Conservation (phyloP, 2,888 invertebrate genomes). For the Sphaerophoria taeniata region DNA sequence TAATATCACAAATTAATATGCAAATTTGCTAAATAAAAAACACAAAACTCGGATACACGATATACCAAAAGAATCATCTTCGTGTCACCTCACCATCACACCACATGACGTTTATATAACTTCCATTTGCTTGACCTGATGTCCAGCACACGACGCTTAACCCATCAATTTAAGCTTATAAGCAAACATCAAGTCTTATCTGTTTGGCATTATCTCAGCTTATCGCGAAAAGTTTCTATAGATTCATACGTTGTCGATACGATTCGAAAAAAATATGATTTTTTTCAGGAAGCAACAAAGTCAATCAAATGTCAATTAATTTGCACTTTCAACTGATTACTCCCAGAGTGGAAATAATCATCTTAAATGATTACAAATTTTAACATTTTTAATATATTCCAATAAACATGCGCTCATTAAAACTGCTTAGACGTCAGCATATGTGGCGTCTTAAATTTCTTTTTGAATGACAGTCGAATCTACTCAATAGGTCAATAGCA, state of each 20-base stretch:
- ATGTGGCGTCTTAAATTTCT: background rate
- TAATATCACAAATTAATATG: too few relatives aligned
- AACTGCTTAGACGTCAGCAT: background rate
- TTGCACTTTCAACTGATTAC: constrained; percentile 26
- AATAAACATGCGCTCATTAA: background rate
- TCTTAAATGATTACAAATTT: constrained; percentile 16
- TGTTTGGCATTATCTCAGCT: background rate
- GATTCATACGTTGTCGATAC: background rate
- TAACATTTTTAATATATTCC: background rate
- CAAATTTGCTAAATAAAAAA: too few relatives aligned
- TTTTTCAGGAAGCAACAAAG: constrained; percentile 19
- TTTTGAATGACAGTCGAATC: background rate
- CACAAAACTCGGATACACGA: too few relatives aligned
- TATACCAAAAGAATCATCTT: too few relatives aligned
- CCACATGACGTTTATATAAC: background rate
- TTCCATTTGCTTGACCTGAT: background rate
- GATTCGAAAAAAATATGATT: background rate
- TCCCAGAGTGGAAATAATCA: background rate
- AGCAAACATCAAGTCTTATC: background rate
- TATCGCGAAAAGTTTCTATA: background rate
- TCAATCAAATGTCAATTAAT: constrained; percentile 30
- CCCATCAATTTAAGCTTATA: constrained; percentile 6
- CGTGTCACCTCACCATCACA: background rate
- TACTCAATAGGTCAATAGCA: constrained; percentile 26
- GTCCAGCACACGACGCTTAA: background rate